Evolutionary conservation across 2,888 invertebrate species (phyloP), one percentile per base, ranked within the genome.

Genomic region (Agrotis clavis): DNA sequence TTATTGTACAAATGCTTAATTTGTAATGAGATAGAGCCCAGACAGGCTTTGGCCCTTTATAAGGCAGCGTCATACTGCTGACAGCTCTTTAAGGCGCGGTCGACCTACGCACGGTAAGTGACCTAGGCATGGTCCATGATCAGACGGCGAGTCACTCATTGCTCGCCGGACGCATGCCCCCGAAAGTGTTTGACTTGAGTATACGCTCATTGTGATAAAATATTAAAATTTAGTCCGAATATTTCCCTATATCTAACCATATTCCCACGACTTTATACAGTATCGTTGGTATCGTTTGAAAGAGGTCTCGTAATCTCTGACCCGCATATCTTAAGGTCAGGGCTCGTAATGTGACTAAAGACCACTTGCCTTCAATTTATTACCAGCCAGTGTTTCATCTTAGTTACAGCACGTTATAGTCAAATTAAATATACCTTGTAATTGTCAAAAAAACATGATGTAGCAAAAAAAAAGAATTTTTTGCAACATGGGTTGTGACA

Each of bases 311-410:
- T 74, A 71, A 78, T 73, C 80, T 59, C 41, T 75, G 81, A 54
- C 71, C 69, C 57, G 61, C 65, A 79, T 71, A 60, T 74, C 69
- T 53, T 53, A 64, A 77, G 80, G 84, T 84, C 80, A 74, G 14
- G 61, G 48, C 65, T 51, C 62, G 19, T 73, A 61, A 70, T 59
- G 47, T 62, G 70, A 67, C 51, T 71, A 66, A 54, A 54, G 4
- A 68, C 62, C 73, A 80, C 72, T 83, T 81, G 50, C 41, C 51
- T 69, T 47, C 74, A 70, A 78, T 81, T 81, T 45, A 7, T 53
- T n/a, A 68, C 51, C 59, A 59, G 57, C 21, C 57, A 30, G 35
- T 77, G 60, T 61, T 61, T 74, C 57, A 77, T 57, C 21, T 51
- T 51, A 41, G 16, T 13, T 25, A 59, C 25, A 13, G 30, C 4